phyloP scores from a whole-genome alignment of 1,140 invertebrate genomes.

The Teleogryllus occipitalis region DNA sequence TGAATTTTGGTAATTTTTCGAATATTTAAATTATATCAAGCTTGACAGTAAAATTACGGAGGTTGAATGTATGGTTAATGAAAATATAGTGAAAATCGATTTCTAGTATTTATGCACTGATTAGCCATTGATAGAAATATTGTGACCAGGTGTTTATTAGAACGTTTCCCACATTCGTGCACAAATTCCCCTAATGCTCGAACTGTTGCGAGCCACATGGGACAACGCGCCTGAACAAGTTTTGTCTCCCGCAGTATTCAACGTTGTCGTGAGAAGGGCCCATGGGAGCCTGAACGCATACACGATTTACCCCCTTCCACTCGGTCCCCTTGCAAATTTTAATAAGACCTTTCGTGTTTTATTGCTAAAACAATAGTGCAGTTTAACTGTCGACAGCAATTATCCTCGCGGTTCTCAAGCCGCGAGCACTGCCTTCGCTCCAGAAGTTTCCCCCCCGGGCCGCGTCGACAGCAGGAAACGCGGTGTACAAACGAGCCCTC shows the following conservation, averaged over 20 bases:
- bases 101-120: too few relatives aligned
- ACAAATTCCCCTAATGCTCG: too few relatives aligned
- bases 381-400: neutral
- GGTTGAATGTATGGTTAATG: too few relatives aligned
- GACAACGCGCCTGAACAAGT: neutral
- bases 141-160: too few relatives aligned
- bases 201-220: too few relatives aligned
- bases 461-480: neutral
- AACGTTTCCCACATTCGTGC: too few relatives aligned
- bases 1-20: too few relatives aligned
- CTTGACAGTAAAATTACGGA: too few relatives aligned
- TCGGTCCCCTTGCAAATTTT: neutral
- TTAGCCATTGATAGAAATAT: too few relatives aligned
- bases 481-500: neutral
- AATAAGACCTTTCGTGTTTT: neutral
- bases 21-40: too few relatives aligned
- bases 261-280: neutral
- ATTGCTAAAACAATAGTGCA: neutral
- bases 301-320: neutral
- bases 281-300: neutral
- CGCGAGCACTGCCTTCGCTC: neutral
- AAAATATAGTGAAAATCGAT: too few relatives aligned
- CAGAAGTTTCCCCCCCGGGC: neutral
- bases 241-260: neutral
- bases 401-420: neutral